Evolutionary conservation across 2,888 invertebrate species (phyloP).

Genomic region (Tachina fera): DNA sequence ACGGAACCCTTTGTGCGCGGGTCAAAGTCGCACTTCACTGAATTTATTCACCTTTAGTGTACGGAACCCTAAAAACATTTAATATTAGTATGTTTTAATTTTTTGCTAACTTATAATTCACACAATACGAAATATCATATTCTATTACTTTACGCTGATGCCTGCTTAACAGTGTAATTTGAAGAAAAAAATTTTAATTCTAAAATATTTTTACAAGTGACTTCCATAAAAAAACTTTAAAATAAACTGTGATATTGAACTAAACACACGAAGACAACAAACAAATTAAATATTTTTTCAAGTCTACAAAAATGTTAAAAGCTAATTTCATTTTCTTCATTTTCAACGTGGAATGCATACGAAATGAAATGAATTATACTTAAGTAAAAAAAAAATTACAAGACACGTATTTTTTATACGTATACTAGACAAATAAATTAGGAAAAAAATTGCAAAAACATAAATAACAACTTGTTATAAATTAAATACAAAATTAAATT

Average conservation of each 20-base stretch:
- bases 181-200: background rate
- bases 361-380: conserved; percentile 45
- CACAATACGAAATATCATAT: background rate
- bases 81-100: background rate
- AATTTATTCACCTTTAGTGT: no score
- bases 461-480: conserved; percentile 3
- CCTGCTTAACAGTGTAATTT: conserved; percentile 34
- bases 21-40: no score
- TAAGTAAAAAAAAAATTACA: conserved; percentile 9
- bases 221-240: background rate
- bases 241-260: conserved; percentile 28
- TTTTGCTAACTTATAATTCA: background rate
- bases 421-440: background rate
- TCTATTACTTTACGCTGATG: background rate
- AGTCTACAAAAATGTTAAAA: conserved; percentile 23
- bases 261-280: conserved; percentile 16
- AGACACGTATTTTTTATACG: conserved; percentile 17
- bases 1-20: no score
- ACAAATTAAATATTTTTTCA: conserved; percentile 41
- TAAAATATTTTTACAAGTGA: conserved; percentile 10
- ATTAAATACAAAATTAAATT: background rate
- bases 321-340: conserved; percentile 38
- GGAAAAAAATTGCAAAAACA: background rate
- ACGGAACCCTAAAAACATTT: no score
- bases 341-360: conserved; percentile 60